Evolutionary conservation across 2,888 invertebrate genomes (phyloP), one percentile per base, ranked within the genome.

Genomic region (Adela reaumurella): DNA sequence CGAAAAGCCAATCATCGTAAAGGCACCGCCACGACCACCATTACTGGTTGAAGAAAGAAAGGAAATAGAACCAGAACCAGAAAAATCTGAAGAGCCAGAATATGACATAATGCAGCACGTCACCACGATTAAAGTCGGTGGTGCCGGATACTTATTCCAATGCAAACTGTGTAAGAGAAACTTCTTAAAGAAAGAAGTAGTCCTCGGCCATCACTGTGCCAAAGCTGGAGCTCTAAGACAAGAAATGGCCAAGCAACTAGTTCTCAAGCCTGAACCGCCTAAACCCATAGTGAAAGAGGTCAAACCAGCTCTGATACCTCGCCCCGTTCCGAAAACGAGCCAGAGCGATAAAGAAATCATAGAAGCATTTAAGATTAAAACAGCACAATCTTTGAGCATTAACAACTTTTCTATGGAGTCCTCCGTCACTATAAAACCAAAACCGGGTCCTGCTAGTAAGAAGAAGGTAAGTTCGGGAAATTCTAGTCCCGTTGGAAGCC

Each of bases 101-200:
- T 35, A 77, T 54, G 61, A 76, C 54, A 78, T 78, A 28, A 74
- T 76, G 74, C 70, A 78, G 49, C 65, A 77, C 56, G 63, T 78
- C 1, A 68, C 68, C 52, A 73, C 62, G 56, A 73, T 79, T 8
- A 79, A 74, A 62, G 78, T 78, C 0, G 73, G 70, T 58, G 72
- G 70, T 43, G 74, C 78, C 2, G 80, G 80, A 46, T 59, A 67
- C n/a, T 56, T 80, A 17, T 79, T 68, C 57, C 74, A 77, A 53
- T 80, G 80, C 59, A 71, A 70, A 55, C 56, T 77, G 17, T 80
- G 80, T 52, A 74, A 73, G 52, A 67, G 74, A 54, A 76, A 79
- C 52, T 77, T 80, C 53, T 57, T 78, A 3, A 74, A 69, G 51
- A 70, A 70, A 56, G 70, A 74, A 47, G 68, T 72, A 2, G 70